phyloP scores from a whole-genome alignment of 2,888 invertebrate species.

The Pachycephus smyrnensis region DNA sequence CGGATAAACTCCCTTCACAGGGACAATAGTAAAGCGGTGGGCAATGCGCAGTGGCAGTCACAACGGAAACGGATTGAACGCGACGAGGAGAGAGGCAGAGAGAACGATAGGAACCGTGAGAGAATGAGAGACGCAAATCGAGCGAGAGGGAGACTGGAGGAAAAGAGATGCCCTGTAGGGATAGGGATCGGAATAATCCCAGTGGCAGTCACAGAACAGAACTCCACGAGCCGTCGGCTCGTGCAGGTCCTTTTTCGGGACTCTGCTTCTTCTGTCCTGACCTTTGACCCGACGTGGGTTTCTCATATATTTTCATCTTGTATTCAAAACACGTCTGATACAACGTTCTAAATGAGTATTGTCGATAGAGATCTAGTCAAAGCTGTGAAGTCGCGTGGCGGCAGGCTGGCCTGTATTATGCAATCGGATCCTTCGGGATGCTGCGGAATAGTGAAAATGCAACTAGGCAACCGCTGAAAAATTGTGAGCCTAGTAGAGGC shows the following conservation, averaged over 20 bases:
- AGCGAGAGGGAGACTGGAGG: slow-evolving; percentile 43
- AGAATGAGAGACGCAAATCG: slow-evolving; percentile 33
- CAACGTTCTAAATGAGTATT: background rate
- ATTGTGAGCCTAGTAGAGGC: too few species aligned
- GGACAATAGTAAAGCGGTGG: slow-evolving; percentile 54
- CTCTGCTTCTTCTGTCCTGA: background rate
- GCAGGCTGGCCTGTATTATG: background rate
- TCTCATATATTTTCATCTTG: background rate
- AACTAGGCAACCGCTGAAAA: too few species aligned
- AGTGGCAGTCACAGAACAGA: slow-evolving; percentile 59
- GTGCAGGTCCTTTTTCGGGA: slow-evolving; percentile 48
- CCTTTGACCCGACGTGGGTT: background rate
- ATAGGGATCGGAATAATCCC: slow-evolving; percentile 62
- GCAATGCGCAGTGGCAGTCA: slow-evolving; percentile 55
- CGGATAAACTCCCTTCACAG: background rate
- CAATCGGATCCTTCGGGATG: background rate
- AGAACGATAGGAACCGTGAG: slow-evolving; percentile 28
- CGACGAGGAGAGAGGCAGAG: slow-evolving; percentile 38
- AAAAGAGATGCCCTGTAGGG: slow-evolving; percentile 51
- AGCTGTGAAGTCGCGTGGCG: background rate
- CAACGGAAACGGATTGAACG: slow-evolving; percentile 63
- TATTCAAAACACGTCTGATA: background rate
- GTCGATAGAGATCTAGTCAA: background rate
- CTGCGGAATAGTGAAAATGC: background rate
- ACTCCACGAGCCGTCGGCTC: slow-evolving; percentile 61